A percentile compares a stretch with the other conserved stretches of the same genome.
Evolutionary conservation across 1,140 invertebrate genomes (phyloP).

Genomic region (Asbolus verrucosus): DNA sequence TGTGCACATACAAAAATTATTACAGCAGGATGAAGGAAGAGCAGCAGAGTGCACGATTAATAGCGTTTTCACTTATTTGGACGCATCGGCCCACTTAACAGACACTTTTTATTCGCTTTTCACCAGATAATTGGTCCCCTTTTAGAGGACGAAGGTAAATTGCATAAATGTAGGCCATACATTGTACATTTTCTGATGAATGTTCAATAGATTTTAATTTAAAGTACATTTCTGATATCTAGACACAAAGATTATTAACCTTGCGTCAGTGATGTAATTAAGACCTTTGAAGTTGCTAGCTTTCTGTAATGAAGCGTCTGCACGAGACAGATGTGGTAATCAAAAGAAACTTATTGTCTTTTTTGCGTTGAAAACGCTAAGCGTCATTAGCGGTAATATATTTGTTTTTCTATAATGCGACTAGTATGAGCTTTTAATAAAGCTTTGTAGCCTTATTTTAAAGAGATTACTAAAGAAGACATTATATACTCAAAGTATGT

Average conservation of each 20-base stretch:
- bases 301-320: constrained; percentile 4
- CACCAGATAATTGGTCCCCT: constrained; percentile 33
- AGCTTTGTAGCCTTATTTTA: constrained; percentile 4
- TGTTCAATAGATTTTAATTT: constrained; percentile 17
- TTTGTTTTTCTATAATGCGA: constrained; percentile 30
- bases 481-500: constrained; percentile 16
- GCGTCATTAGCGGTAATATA: constrained; percentile 10
- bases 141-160: constrained; percentile 31
- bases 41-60: constrained; percentile 35
- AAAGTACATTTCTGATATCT: not conserved
- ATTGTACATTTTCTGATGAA: constrained; percentile 14
- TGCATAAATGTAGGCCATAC: constrained; percentile 23
- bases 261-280: constrained; percentile 11
- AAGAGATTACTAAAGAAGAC: constrained; percentile 21
- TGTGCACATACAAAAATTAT: constrained; percentile 24
- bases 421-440: constrained; percentile 18
- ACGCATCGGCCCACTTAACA: constrained; percentile 32
- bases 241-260: constrained; percentile 6
- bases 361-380: constrained; percentile 5
- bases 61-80: constrained; percentile 32
- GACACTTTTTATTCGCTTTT: constrained; percentile 27
- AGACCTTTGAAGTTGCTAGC: constrained; percentile 8
- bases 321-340: constrained; percentile 11
- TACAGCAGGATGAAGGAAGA: constrained; percentile 34
- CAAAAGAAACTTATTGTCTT: constrained; percentile 23